Conservation (phyloP, 1,140 invertebrate genomes). For the Megalopta genalis region DNA sequence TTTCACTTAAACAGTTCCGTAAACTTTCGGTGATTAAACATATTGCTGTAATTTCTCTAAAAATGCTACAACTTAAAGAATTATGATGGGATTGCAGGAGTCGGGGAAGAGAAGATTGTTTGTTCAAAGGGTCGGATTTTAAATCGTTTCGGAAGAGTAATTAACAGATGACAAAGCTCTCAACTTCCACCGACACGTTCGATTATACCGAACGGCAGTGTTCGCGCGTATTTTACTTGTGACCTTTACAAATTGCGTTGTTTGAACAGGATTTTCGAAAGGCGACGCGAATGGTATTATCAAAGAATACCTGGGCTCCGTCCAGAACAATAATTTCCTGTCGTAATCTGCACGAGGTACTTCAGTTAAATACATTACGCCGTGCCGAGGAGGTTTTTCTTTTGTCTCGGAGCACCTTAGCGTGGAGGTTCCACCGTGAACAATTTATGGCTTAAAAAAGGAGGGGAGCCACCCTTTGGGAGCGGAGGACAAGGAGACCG, state of each 20-base stretch:
- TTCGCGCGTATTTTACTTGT: not conserved
- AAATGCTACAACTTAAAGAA: too few species aligned
- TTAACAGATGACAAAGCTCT: not conserved
- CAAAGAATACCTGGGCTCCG: slow-evolving; percentile 44
- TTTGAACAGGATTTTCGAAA: slow-evolving; percentile 28
- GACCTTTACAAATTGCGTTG: slow-evolving; percentile 5
- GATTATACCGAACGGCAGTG: not conserved
- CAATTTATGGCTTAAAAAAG: slow-evolving; percentile 76
- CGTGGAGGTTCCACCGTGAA: slow-evolving; percentile 68
- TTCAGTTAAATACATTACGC: slow-evolving; percentile 78
- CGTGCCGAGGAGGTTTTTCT: slow-evolving; percentile 72
- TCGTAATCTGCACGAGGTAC: slow-evolving; percentile 73
- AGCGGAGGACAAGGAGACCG: slow-evolving; percentile 64
- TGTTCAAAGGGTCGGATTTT: not conserved
- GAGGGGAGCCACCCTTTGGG: slow-evolving; percentile 49
- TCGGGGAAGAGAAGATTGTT: not conserved
- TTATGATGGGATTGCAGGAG: not conserved
- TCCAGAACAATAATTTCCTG: slow-evolving; percentile 74
- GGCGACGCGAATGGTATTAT: slow-evolving; percentile 26
- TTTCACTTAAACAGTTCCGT: too few species aligned
- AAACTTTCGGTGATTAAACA: too few species aligned
- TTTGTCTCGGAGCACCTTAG: slow-evolving; percentile 75
- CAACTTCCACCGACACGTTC: not conserved
- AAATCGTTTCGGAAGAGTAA: not conserved
- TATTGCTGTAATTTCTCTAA: too few species aligned